Percentiles rank a stretch among this genome's conserved stretches.
Conservation (phyloP, 2,113 vertebrate species). For the Collichthys lucidus region DNA sequence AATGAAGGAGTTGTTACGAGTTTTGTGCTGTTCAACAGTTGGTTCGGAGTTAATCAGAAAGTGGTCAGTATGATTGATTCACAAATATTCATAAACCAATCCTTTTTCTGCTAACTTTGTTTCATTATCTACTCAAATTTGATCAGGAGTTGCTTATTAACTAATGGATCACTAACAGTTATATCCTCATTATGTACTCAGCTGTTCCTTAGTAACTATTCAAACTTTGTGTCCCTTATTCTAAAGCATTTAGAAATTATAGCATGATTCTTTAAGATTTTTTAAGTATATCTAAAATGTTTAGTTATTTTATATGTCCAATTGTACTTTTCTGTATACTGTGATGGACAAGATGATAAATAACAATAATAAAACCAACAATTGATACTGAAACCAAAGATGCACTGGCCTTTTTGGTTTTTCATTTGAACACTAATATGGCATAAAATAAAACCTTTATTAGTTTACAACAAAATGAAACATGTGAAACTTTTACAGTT, state of each 20-base stretch:
- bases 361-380: background rate
- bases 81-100: too few species aligned
- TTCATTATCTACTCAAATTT: too few species aligned
- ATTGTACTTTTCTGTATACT: background rate
- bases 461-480: slow-evolving; percentile 38
- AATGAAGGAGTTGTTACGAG: too few species aligned
- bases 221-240: too few species aligned
- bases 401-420: background rate
- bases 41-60: too few species aligned
- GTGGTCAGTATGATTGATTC: too few species aligned
- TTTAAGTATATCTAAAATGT: background rate
- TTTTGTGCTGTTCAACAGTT: too few species aligned
- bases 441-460: slow-evolving; percentile 48
- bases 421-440: slow-evolving; percentile 20
- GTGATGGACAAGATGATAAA: background rate
- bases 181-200: too few species aligned
- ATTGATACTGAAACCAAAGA: background rate
- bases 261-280: background rate
- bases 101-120: too few species aligned
- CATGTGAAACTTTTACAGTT: slow-evolving; percentile 26
- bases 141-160: too few species aligned
- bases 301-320: background rate
- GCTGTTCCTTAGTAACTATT: too few species aligned
- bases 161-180: too few species aligned
- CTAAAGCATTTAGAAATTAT: background rate